Conservation (phyloP, 2,113 vertebrate species). For the Hemibagrus wyckioides region DNA sequence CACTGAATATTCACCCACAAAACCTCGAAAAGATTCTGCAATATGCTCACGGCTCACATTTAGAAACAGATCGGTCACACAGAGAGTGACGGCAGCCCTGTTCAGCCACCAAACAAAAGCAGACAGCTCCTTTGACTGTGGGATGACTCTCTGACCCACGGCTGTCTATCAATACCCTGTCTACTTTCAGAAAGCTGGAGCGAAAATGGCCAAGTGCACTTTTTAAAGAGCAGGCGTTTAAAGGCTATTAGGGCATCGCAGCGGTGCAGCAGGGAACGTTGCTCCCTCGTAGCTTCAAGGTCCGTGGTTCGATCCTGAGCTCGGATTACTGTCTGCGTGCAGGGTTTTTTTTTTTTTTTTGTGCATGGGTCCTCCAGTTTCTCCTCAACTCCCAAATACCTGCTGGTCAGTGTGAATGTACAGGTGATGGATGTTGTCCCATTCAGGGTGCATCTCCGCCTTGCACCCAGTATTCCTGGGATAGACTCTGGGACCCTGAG, state of each 20-base stretch:
- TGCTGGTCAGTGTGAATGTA: not conserved
- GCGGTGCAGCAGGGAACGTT: not conserved
- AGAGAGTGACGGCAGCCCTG: not conserved
- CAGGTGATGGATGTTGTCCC: not conserved
- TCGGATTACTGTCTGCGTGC: not conserved
- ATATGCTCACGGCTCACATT: not conserved
- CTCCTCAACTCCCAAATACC: not conserved
- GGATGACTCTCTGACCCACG: slow-evolving; percentile 65
- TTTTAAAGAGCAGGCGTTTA: slow-evolving; percentile 20
- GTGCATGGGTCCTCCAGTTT: not conserved
- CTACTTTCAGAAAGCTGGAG: slow-evolving; percentile 49
- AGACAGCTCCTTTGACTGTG: not conserved
- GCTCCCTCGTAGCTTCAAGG: not conserved
- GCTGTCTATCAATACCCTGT: slow-evolving; percentile 63
- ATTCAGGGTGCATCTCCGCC: not conserved
- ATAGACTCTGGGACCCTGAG: not conserved
- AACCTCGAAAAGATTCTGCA: not conserved
- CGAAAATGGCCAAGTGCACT: slow-evolving; percentile 35
- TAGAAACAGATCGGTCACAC: not conserved
- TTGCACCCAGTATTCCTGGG: not conserved
- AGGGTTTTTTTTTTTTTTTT: not conserved
- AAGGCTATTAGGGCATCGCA: not conserved
- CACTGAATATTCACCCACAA: not conserved
- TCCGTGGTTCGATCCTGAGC: not conserved
- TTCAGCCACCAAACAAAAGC: not conserved